These are phyloP conservation scores for Eudorcas thomsonii DNA, from an alignment of 2,113 vertebrate genomes.

Conservation along the genomic window DNA sequence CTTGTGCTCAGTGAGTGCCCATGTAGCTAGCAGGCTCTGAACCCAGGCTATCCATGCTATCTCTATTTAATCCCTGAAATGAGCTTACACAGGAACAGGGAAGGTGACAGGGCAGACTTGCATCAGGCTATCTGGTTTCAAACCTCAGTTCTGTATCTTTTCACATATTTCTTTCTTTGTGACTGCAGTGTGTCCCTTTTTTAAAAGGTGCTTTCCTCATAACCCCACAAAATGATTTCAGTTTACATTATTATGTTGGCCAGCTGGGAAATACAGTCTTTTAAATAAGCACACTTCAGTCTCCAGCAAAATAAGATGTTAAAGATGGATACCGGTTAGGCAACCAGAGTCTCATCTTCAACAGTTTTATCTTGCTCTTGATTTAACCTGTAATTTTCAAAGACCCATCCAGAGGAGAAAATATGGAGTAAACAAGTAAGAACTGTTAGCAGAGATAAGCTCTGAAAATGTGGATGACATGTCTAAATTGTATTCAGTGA, in stretches of 20 bases:
- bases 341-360: not conserved
- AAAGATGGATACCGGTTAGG: not conserved
- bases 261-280: not conserved
- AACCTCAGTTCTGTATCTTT: not conserved
- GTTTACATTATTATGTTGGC: not conserved
- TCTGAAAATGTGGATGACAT: not conserved
- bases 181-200: not conserved
- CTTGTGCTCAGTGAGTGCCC: not conserved
- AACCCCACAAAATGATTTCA: not conserved
- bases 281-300: not conserved
- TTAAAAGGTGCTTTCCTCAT: not conserved
- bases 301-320: not conserved
- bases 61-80: not conserved
- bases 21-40: not conserved
- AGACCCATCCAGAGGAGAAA: not conserved
- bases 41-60: not conserved
- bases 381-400: not conserved
- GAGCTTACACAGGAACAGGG: not conserved
- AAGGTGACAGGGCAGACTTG: not conserved
- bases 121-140: not conserved
- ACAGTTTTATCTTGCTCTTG: not conserved
- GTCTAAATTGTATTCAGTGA: not conserved
- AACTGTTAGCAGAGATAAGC: not conserved
- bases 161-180: not conserved
- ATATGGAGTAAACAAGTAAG: not conserved